Conservation (phyloP, 1,140 invertebrate species). For the Drosophila insularis region DNA sequence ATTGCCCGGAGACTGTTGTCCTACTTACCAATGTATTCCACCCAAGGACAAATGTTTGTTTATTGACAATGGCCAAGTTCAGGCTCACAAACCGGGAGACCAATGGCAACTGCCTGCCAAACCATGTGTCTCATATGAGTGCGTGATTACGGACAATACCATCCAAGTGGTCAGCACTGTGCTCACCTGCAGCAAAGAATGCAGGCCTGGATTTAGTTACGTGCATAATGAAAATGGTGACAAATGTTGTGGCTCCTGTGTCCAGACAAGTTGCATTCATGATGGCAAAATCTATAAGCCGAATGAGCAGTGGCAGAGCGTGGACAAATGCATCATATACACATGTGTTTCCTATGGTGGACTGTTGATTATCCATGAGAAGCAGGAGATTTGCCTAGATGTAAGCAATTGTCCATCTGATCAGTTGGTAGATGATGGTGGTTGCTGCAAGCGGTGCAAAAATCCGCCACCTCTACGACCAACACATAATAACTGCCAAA, state of each 20-base stretch:
- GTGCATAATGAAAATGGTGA: slow-evolving; percentile 38
- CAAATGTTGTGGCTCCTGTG: slow-evolving; percentile 89
- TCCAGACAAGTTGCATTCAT: slow-evolving; percentile 86
- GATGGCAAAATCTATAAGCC: slow-evolving; percentile 84
- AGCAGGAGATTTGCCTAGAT: slow-evolving; percentile 85
- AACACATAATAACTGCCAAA: slow-evolving; percentile 82
- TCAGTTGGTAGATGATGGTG: slow-evolving; percentile 83
- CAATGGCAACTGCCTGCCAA: no score
- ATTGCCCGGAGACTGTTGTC: slow-evolving; percentile 85
- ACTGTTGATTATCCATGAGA: slow-evolving; percentile 83
- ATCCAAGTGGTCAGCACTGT: no score
- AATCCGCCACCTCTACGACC: slow-evolving; percentile 77
- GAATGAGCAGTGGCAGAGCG: slow-evolving; percentile 85
- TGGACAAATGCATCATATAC: slow-evolving; percentile 86
- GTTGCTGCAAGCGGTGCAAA: slow-evolving; percentile 88
- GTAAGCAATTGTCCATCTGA: slow-evolving; percentile 84
- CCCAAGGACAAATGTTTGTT: slow-evolving; percentile 71
- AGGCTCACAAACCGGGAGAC: no score
- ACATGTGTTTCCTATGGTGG: slow-evolving; percentile 58
- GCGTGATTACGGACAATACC: no score
- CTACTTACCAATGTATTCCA: slow-evolving; percentile 86
- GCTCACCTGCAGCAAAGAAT: slow-evolving; percentile 83
- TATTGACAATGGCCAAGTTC: no score
- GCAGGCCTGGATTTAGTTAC: slow-evolving; percentile 85
- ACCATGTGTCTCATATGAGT: no score